A percentile compares a stretch with the other conserved stretches of the same genome.
These are phyloP conservation scores for Teleogryllus oceanicus DNA, from an alignment of 2,888 invertebrate species.

Conservation along the genomic window DNA sequence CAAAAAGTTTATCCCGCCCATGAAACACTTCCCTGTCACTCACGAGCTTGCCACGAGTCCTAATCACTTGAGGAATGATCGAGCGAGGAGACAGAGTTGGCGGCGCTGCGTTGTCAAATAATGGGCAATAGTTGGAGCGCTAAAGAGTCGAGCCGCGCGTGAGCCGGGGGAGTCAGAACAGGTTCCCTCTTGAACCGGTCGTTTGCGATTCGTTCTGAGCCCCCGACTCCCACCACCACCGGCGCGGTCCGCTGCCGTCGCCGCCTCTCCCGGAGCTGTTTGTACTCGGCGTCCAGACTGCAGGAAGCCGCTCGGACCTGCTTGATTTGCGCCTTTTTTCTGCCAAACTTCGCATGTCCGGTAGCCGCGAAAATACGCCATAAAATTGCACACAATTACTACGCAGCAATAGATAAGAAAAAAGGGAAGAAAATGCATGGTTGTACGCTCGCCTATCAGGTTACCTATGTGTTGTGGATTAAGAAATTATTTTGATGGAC, in stretches of 20 bases:
- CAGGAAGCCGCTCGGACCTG: not conserved
- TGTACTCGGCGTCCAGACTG: not conserved
- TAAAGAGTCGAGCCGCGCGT: not conserved
- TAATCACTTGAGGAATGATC: too few relatives aligned
- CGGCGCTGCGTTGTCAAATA: not conserved
- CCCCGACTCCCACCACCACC: not conserved
- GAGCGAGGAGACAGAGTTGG: too few relatives aligned
- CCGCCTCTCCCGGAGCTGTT: constrained; percentile 18
- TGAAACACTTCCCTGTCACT: not conserved
- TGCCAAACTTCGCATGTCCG: not conserved
- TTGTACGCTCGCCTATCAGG: too few relatives aligned
- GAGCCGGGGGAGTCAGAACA: not conserved
- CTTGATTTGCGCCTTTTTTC: not conserved
- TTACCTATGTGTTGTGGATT: too few relatives aligned
- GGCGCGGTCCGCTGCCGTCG: not conserved
- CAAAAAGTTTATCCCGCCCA: not conserved
- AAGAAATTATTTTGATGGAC: too few relatives aligned
- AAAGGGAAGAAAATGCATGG: too few relatives aligned
- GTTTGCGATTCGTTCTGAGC: constrained; percentile 18
- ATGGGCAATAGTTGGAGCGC: not conserved
- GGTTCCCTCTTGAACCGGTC: constrained; percentile 6
- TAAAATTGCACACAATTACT: constrained; percentile 6
- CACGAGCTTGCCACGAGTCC: not conserved
- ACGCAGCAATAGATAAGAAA: too few relatives aligned
- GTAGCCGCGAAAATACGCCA: constrained; percentile 9